Evolutionary conservation across 2,888 invertebrate species (phyloP).

Genomic region (Fragum whitleyi): DNA sequence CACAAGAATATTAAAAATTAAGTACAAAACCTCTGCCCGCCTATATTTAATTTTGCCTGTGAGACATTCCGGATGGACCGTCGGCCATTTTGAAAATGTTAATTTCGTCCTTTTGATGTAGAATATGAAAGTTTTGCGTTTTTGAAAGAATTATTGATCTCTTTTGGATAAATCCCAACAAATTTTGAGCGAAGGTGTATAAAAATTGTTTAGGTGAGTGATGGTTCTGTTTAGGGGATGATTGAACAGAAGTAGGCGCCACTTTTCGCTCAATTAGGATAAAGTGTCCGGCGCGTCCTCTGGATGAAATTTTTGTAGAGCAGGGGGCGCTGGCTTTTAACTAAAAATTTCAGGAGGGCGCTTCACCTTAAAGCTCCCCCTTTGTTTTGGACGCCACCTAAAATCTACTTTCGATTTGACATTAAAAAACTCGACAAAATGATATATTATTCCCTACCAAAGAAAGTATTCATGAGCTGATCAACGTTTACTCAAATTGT

Average conservation of each 20-base stretch:
- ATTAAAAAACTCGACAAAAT: no score
- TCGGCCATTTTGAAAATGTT: conserved; percentile 27
- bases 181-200: no score
- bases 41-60: no score
- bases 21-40: no score
- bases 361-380: conserved; percentile 52
- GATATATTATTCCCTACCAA: no score
- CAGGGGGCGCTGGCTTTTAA: conserved; percentile 56
- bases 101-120: conserved; percentile 7
- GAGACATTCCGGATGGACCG: not conserved
- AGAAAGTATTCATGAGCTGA: no score
- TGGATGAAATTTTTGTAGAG: conserved; percentile 14
- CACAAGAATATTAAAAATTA: no score
- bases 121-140: not conserved
- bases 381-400: conserved; percentile 45
- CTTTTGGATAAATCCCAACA: no score
- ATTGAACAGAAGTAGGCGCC: no score
- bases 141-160: not conserved
- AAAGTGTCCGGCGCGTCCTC: conserved; percentile 43
- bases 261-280: not conserved
- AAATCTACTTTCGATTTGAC: conserved; percentile 55
- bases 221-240: no score
- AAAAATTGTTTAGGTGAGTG: no score
- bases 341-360: conserved; percentile 51
- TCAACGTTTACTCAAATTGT: no score